Evolutionary conservation across 2,797 vertebrate species (phyloP), one percentile per base, ranked within the genome.

Genomic region (Calcarius lapponicus): DNA sequence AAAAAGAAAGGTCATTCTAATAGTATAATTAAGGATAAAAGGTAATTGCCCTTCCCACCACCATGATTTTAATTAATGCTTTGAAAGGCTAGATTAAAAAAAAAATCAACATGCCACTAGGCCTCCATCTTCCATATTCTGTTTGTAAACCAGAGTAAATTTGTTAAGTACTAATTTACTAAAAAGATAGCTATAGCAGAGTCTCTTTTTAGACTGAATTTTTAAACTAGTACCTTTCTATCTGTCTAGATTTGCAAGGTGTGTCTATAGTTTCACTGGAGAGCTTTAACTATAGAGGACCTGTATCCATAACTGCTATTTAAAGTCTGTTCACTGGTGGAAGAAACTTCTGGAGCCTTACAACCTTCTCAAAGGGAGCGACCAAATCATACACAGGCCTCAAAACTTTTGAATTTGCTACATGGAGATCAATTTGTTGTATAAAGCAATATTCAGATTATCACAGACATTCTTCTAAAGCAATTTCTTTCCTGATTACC

Each of bases 101-200:
- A 38, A 28, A 48, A 26, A 6, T 0, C 1, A 67, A 29, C 8
- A 56, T 0, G 2, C 10, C 40, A 56, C 24, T 74, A 38, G 16
- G 32, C 17, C 29, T 66, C 88, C 26, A 73, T 34, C 50, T 58
- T 90, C 58, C 72, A 2, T 7, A 80, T n/a, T 73, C 43, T 43
- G n/a, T 61, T 70, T 62, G 54, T 62, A 91, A 71, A 57, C 24
- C 28, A 76, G 17, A 67, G 34, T 22, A 64, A 50, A 50, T 54
- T 54, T n/a, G 9, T 67, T 62, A 62, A 58, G 24, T 31, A 48
- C 20, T 48, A 12, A 58, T 57, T 79, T 61, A n/a, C 36, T 78
- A 62, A 71, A 48, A 65, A 54, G 38, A 47, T 2, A 17, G 13
- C n/a, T 85, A 22, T 7, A 40, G 36, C 9, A 62, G 13, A 36